Percentiles rank a stretch among this genome's conserved stretches.
Conservation (phyloP, 2,888 invertebrate genomes). For the Tachina grossa region DNA sequence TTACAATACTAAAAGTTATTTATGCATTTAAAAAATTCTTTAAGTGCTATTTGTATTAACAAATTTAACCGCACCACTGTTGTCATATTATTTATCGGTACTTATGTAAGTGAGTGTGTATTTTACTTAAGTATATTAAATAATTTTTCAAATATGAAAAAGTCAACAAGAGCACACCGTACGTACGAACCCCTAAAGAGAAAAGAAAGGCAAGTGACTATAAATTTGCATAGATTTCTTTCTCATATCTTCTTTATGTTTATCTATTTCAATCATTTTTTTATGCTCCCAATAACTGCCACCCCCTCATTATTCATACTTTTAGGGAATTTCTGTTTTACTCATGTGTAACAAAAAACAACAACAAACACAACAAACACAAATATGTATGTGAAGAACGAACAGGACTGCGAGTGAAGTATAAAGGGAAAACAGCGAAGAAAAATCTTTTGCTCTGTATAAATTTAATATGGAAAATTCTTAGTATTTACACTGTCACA, state of each 20-base stretch:
- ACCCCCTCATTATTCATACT: constrained; percentile 42
- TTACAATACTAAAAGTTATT: no score
- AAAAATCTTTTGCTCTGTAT: constrained; percentile 50
- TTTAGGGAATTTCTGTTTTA: constrained; percentile 1
- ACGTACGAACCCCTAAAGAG: not conserved
- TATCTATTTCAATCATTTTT: constrained; percentile 41
- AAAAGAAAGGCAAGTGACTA: constrained; percentile 19
- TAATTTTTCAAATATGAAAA: constrained; percentile 62
- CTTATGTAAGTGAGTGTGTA: constrained; percentile 3
- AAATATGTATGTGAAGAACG: not conserved
- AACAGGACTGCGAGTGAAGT: constrained; percentile 1
- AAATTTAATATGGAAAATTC: constrained; percentile 50
- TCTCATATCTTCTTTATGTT: constrained; percentile 41
- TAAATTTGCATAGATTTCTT: constrained; percentile 60
- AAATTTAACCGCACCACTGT: not conserved
- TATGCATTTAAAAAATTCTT: no score
- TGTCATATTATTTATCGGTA: not conserved
- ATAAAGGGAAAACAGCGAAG: constrained; percentile 25
- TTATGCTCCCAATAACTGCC: constrained; percentile 32
- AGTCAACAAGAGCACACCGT: constrained; percentile 31
- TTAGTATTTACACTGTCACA: constrained; percentile 67
- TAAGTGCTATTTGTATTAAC: not conserved
- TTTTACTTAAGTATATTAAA: constrained; percentile 61
- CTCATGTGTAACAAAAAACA: constrained; percentile 50
- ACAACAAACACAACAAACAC: not conserved